phyloP scores from a whole-genome alignment of 2,888 invertebrate species.

The Hemithea aestivaria region DNA sequence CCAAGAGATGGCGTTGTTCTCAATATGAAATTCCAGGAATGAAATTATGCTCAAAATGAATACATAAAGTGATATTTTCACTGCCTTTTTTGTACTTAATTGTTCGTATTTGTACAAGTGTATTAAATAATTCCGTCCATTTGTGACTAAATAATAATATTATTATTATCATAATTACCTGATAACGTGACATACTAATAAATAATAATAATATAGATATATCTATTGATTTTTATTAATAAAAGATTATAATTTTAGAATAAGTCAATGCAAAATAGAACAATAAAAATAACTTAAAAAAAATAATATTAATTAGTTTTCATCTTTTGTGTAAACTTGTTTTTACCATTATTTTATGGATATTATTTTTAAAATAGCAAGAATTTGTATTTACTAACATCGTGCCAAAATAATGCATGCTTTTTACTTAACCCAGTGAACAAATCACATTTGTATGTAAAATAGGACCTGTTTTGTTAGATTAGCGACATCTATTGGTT shows the following conservation, averaged over 20 bases:
- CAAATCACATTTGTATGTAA: conserved; percentile 1
- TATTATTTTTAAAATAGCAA: not conserved
- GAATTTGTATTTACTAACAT: conserved; percentile 39
- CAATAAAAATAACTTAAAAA: not conserved
- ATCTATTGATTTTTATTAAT: conserved; percentile 14
- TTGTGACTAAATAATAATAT: conserved; percentile 37
- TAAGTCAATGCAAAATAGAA: conserved; percentile 8
- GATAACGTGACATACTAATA: conserved; percentile 44
- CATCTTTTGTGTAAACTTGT: not conserved
- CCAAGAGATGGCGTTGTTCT: conserved; percentile 11
- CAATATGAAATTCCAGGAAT: conserved; percentile 11
- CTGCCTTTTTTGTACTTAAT: conserved; percentile 29
- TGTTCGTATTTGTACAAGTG: conserved; percentile 18
- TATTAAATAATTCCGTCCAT: conserved; percentile 28
- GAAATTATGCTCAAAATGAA: conserved; percentile 38
- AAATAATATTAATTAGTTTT: not conserved
- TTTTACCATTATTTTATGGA: conserved; percentile 11
- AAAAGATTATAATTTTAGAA: conserved; percentile 6
- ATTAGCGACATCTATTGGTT: too few relatives aligned
- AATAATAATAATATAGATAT: conserved; percentile 17
- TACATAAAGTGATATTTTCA: conserved; percentile 40
- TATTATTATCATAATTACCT: too few relatives aligned
- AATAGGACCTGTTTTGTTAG: conserved; percentile 1
- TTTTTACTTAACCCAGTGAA: conserved; percentile 29
- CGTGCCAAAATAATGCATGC: conserved; percentile 54